phyloP scores from a whole-genome alignment of 2,113 vertebrate genomes.

The Leptosomus discolor region DNA sequence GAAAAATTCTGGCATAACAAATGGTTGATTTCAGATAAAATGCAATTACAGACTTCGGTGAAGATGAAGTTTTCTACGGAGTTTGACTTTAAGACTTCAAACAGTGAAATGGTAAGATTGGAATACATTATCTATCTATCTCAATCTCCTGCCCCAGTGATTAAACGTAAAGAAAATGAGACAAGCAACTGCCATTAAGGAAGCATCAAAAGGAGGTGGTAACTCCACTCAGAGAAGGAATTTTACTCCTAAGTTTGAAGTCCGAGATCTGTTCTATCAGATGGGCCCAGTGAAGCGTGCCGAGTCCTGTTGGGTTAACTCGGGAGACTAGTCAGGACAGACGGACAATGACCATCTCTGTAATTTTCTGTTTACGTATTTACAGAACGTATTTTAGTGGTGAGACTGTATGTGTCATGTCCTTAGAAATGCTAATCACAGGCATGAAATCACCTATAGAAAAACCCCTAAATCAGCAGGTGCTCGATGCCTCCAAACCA shows the following conservation, averaged over 20 bases:
- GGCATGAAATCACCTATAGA: slow-evolving; percentile 37
- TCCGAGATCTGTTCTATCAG: not conserved
- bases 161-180: not conserved
- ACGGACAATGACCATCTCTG: slow-evolving; percentile 19
- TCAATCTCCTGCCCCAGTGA: not conserved
- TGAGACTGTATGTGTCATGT: slow-evolving; percentile 26
- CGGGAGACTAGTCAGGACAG: slow-evolving; percentile 25
- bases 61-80: not conserved
- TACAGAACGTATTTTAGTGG: slow-evolving; percentile 2
- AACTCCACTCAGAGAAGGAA: not conserved
- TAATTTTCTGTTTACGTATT: slow-evolving; percentile 39
- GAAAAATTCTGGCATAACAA: not conserved
- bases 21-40: not conserved
- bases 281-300: not conserved
- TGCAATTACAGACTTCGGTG: not conserved
- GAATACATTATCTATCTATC: not conserved
- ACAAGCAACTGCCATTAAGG: not conserved
- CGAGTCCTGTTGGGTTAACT: not conserved
- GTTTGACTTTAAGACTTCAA: not conserved
- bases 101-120: not conserved
- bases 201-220: not conserved
- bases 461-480: slow-evolving; percentile 52
- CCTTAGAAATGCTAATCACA: slow-evolving; percentile 61
- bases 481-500: slow-evolving; percentile 16
- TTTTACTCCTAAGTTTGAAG: not conserved